Evolutionary conservation across 2,797 vertebrate species (phyloP).

Genomic region (Cossypha dichroa): DNA sequence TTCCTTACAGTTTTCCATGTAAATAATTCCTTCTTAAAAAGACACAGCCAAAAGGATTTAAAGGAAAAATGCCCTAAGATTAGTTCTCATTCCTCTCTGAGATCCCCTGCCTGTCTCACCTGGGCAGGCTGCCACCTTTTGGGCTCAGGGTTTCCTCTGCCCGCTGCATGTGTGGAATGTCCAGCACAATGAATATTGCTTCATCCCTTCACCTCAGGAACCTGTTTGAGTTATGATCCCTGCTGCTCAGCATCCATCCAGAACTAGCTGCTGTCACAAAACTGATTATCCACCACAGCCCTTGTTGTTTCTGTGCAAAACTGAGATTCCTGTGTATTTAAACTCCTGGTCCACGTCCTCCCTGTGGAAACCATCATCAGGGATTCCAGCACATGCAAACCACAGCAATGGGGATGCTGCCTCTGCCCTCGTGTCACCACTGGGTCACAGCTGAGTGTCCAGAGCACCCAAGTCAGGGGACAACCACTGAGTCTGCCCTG

Average conservation of each 20-base stretch:
- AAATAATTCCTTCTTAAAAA: neutral
- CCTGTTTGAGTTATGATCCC: neutral
- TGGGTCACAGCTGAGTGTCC: neutral
- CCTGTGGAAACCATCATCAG: neutral
- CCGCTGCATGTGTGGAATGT: rapidly evolving
- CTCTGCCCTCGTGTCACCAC: neutral
- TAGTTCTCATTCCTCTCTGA: neutral
- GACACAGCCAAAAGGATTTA: neutral
- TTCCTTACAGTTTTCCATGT: neutral
- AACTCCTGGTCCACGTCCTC: neutral
- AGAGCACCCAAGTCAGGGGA: neutral
- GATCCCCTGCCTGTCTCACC: neutral
- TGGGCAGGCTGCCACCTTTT: neutral
- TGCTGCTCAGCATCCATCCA: neutral
- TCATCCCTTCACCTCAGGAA: neutral
- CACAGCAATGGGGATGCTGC: neutral
- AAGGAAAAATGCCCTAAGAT: neutral
- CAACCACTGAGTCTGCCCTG: neutral
- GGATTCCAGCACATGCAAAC: neutral
- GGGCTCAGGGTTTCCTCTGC: neutral
- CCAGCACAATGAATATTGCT: neutral
- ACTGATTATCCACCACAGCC: neutral
- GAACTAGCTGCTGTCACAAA: neutral
- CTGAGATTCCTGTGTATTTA: neutral
- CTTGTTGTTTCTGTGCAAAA: neutral